Base-by-base conservation (phyloP, 2,888 invertebrate species). In the Phoenoteleia sp. region DNA sequence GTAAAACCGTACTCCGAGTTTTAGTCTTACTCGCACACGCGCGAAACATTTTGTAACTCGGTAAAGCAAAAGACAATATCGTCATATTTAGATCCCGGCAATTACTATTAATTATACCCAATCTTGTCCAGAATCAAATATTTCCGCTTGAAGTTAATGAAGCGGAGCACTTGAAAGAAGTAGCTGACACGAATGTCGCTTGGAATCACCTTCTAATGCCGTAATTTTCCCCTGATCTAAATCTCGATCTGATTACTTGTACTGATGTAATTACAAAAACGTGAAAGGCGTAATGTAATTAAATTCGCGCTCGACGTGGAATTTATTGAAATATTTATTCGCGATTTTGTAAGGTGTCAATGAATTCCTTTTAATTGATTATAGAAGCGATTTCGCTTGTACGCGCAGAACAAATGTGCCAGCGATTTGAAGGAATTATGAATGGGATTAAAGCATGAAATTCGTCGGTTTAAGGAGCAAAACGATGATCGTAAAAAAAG, bases 241-340 rank as follows among this genome's bases (percentile, higher is more conserved):
- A 81, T 81, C 71, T 69, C 47, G 19, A 64, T 75, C 75, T 29
- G 69, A 81, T 76, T 75, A 81, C 81, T 81, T 62, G 75, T 69
- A 69, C 64, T 81, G 54, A 76, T 81, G 75, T 67, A 74, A 81
- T 81, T 81, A 69, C 49, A 67, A 69, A 60, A 60, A 74, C 62
- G 29, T 64, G 75, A 75, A 76, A 75, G 71, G 69, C 66, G 54
- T 64, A 58, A 67, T 45, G 49, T 52, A 67, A 74, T 80, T 72
- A 56, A 23, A 27, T 21, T 56, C 36, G 49, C 42, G 23, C 9
- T 54, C 23, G 36, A 9, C 0, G 58, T n/a, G 36, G 17, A 56
- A 64, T 72, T 64, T 47, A 64, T 64, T 72, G 39, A 39, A 71
- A 71, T 56, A 64, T 72, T 64, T 29, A 69, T 25, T 15, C 17